These are phyloP conservation scores for Lasioglossum marginatum DNA, from an alignment of 2,888 invertebrate genomes.

Conservation along the genomic window DNA sequence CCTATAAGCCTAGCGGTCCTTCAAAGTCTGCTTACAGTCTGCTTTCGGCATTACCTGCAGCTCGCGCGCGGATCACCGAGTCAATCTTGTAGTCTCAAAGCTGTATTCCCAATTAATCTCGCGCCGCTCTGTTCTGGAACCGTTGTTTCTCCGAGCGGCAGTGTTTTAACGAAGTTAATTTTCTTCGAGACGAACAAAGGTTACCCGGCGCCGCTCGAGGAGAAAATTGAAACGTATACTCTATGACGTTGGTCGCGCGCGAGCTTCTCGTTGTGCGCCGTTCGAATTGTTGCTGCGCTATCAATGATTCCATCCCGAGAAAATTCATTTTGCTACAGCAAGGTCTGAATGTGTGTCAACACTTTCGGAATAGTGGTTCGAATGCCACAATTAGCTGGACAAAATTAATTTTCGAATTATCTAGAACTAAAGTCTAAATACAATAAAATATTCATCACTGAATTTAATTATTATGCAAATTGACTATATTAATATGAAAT, in stretches of 20 bases:
- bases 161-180: conserved; percentile 51
- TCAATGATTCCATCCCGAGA: conserved; percentile 2
- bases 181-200: conserved; percentile 30
- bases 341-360: too few species aligned
- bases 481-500: too few species aligned
- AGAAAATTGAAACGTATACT: conserved; percentile 46
- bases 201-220: background rate
- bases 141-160: conserved; percentile 38
- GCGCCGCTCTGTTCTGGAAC: background rate
- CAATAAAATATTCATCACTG: too few species aligned
- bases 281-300: conserved; percentile 14
- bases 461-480: too few species aligned
- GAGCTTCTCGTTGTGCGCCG: background rate
- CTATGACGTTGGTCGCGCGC: background rate
- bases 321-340: background rate
- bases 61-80: conserved; percentile 44
- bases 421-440: too few species aligned
- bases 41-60: conserved; percentile 34
- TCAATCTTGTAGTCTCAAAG: conserved; percentile 43
- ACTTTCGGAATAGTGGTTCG: too few species aligned
- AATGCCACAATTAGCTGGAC: too few species aligned
- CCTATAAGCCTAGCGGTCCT: conserved; percentile 59
- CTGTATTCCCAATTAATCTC: conserved; percentile 56
- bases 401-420: too few species aligned
- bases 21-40: conserved; percentile 58